These are phyloP conservation scores for Halictus rubicundus DNA, from an alignment of 1,140 invertebrate species.

Conservation along the genomic window DNA sequence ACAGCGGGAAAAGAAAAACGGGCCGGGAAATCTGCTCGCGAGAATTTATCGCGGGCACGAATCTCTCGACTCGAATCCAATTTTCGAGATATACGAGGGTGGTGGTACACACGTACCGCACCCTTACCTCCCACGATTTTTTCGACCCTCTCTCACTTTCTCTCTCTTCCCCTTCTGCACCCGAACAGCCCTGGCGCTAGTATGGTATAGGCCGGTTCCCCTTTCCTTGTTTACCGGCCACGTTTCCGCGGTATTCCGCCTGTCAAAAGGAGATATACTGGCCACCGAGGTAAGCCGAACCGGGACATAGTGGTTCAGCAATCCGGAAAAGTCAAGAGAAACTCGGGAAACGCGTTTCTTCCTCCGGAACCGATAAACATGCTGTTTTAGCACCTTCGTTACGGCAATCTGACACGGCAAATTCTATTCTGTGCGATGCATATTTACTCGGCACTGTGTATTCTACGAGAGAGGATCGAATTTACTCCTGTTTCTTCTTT, in stretches of 20 bases:
- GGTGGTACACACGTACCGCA: constrained; percentile 37
- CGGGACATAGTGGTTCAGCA: not conserved
- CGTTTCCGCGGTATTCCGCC: constrained; percentile 53
- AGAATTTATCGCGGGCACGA: constrained; percentile 71
- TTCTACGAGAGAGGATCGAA: no score
- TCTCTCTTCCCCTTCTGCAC: not conserved
- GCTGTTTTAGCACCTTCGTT: no score
- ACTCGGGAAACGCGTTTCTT: no score
- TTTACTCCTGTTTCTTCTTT: no score
- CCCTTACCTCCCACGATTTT: constrained; percentile 2
- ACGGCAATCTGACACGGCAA: no score
- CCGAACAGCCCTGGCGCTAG: not conserved
- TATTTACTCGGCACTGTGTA: no score
- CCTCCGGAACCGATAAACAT: no score
- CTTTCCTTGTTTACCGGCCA: constrained; percentile 54
- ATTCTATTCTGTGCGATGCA: no score
- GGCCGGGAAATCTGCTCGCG: constrained; percentile 48
- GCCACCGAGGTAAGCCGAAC: constrained; percentile 30
- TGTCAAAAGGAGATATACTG: constrained; percentile 69
- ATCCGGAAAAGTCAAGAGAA: no score
- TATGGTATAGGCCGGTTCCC: no score
- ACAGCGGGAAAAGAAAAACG: constrained; percentile 7
- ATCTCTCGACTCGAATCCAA: constrained; percentile 72
- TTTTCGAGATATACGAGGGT: constrained; percentile 72
- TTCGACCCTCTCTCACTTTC: constrained; percentile 16